phyloP scores from a whole-genome alignment of 2,113 vertebrate species.

The Athene cunicularia region DNA sequence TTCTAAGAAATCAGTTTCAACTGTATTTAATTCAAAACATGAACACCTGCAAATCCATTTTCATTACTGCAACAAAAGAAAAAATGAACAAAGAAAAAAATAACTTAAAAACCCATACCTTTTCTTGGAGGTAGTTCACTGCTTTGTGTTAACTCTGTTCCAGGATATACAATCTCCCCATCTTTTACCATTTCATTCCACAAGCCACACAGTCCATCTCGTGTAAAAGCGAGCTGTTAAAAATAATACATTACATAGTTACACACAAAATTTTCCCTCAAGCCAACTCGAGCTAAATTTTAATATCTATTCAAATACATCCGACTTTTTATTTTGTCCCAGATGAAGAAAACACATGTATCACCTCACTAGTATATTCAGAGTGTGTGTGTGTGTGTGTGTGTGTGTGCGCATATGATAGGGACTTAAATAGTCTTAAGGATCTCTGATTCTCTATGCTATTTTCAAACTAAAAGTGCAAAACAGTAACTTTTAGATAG shows the following conservation, averaged over 20 bases:
- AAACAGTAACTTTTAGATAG: background rate
- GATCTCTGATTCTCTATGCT: background rate
- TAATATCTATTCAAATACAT: background rate
- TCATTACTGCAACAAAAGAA: background rate
- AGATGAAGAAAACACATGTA: background rate
- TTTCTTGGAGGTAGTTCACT: slow-evolving; percentile 80
- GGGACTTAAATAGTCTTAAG: background rate
- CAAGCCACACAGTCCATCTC: slow-evolving; percentile 94
- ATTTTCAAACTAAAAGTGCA: background rate
- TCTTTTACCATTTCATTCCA: slow-evolving; percentile 99
- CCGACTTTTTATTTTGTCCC: background rate
- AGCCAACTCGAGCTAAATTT: background rate
- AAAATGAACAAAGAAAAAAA: background rate
- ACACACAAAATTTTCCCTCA: background rate
- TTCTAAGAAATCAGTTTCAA: background rate
- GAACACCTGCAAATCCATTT: background rate
- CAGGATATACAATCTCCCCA: slow-evolving; percentile 91
- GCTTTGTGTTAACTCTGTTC: slow-evolving; percentile 85
- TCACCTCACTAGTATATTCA: background rate
- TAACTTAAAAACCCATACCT: slow-evolving; percentile 59
- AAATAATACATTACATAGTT: background rate
- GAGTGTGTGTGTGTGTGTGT: rapidly evolving
- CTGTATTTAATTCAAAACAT: background rate
- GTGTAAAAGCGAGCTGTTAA: slow-evolving; percentile 91
- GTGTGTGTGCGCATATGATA: rapidly evolving